Evolutionary conservation across 2,888 invertebrate species (phyloP), one percentile per base, ranked within the genome.

Genomic region (Drosophila algonquin): DNA sequence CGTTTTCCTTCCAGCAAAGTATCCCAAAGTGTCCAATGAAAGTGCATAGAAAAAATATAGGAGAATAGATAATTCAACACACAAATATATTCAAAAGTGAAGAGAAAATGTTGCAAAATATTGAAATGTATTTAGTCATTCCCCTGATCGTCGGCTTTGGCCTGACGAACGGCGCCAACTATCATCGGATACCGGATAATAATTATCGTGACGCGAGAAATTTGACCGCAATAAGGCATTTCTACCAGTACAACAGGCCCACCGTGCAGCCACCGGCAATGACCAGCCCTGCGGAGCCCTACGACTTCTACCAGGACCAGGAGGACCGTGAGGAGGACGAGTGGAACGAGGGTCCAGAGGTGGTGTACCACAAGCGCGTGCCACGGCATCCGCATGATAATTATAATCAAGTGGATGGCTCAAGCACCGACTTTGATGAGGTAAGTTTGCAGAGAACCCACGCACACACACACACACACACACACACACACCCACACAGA

Each of bases 311-410:
- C 40, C 62, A 54, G 18, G 54, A 54, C 32, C 53, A 10, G 1
- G 48, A 30, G 30, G 12, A 54, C 32, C 53, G 14, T 2, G 48
- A 30, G 30, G 12, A 40, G 10, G 16, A 14, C 14, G 60, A 7
- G 6, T 30, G 21, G 40, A 9, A 30, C 8, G 16, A 14, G 14
- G 60, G 10, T 30, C 14, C 7, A 8, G n/a, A 35, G 16, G 1
- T 18, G 24, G 6, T 30, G 2, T 3, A 14, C 8, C 63, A 63
- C 57, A 75, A 70, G 18, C 84, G 84, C 55, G 73, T 84, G 81
- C 63, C 85, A 56, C 81, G 81, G 35, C 76, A 81, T 53, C 76
- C 67, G 9, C 64, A 57, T 5, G 47, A 52, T 53, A 24, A 50
- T 40, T 53, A 60, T 53, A 83, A 80, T 77, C 76, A 51, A 47